phyloP scores from a whole-genome alignment of 1,140 invertebrate species.

The Cydia strobilella region DNA sequence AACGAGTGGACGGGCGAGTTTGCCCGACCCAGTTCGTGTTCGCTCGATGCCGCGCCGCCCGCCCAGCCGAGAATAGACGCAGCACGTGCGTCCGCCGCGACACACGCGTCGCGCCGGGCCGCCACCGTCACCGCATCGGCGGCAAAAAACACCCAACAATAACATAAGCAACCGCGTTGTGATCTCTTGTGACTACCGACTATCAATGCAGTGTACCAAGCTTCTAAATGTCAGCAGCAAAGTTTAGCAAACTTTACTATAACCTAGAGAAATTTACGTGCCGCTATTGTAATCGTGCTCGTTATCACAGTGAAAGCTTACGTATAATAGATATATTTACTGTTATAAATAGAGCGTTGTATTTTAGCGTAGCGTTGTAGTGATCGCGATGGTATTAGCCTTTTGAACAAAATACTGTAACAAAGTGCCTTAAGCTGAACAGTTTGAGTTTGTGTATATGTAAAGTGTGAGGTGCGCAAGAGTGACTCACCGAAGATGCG shows the following conservation, averaged over 20 bases:
- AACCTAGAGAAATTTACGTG: conserved; percentile 50
- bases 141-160: conserved; percentile 27
- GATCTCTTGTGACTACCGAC: conserved; percentile 39
- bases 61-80: conserved; percentile 74
- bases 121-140: conserved; percentile 36
- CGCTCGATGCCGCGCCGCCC: conserved; percentile 69
- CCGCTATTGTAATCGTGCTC: conserved; percentile 66
- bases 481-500: conserved; percentile 51
- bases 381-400: conserved; percentile 43
- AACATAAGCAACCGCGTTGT: conserved; percentile 50
- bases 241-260: conserved; percentile 48
- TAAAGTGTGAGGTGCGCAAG: conserved; percentile 27
- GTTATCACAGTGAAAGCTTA: conserved; percentile 66
- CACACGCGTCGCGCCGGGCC: conserved; percentile 61
- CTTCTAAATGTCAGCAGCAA: not conserved
- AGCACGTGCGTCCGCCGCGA: conserved; percentile 72
- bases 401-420: conserved; percentile 58
- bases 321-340: conserved; percentile 44
- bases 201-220: not conserved
- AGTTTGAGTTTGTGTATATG: not conserved
- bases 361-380: conserved; percentile 36
- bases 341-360: conserved; percentile 46
- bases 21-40: conserved; percentile 68
- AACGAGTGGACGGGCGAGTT: conserved; percentile 37
- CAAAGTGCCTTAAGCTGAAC: conserved; percentile 67